A percentile compares a stretch with the other conserved stretches of the same genome.
Evolutionary conservation across 53 echinoderm and acorn worm genomes (phyloP).

Genomic region (Temnopleurus reevesii): DNA sequence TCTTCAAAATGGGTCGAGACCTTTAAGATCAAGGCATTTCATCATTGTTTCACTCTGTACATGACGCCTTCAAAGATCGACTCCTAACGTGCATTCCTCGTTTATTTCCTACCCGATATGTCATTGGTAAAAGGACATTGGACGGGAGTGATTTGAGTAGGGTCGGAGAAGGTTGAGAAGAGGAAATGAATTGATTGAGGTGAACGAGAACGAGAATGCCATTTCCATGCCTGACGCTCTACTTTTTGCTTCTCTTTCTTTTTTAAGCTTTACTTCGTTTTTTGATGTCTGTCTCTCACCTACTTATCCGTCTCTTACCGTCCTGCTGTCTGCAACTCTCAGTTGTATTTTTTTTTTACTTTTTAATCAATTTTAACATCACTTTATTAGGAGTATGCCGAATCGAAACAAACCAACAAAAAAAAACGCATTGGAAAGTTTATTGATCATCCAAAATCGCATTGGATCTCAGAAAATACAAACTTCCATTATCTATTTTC

Average conservation of each 20-base stretch:
- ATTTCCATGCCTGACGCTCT: too few species aligned
- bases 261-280: background rate
- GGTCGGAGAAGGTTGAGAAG: background rate
- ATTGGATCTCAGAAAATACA: too few species aligned
- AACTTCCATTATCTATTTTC: too few species aligned
- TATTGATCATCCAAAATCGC: too few species aligned
- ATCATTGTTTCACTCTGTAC: too few species aligned
- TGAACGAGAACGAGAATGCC: background rate
- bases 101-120: constrained; percentile 14
- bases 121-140: constrained; percentile 1
- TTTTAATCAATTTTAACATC: too few species aligned
- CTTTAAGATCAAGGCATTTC: too few species aligned
- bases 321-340: background rate
- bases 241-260: background rate
- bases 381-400: too few species aligned
- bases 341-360: too few species aligned
- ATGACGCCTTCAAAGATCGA: background rate
- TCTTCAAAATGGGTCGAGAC: too few species aligned
- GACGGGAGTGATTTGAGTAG: background rate
- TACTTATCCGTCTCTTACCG: background rate
- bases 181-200: constrained; percentile 50
- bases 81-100: background rate
- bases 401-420: too few species aligned
- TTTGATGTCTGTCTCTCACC: background rate
- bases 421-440: too few species aligned